phyloP scores from a whole-genome alignment of 2,888 invertebrate genomes.

The Caprella mutica region DNA sequence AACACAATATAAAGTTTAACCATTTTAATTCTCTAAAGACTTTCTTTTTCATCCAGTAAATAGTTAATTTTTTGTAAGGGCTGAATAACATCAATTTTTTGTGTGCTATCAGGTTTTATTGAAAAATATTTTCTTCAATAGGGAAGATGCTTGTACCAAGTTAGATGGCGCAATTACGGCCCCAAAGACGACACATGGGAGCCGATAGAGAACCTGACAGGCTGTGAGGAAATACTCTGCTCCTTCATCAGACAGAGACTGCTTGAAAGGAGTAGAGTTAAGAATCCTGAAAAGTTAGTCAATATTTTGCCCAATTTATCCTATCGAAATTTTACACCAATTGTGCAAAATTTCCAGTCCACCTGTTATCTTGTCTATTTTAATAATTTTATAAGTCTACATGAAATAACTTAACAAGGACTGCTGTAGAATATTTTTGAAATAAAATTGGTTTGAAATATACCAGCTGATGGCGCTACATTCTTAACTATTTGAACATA shows the following conservation, averaged over 20 bases:
- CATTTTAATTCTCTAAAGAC: not conserved
- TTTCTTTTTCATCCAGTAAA: not conserved
- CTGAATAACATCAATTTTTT: not conserved
- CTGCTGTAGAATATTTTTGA: not conserved
- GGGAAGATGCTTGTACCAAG: constrained; percentile 16
- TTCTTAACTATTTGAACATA: constrained; percentile 13
- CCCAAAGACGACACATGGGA: constrained; percentile 26
- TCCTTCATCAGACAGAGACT: constrained; percentile 18
- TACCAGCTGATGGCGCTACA: constrained; percentile 6
- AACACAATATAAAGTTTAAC: not conserved
- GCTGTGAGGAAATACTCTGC: constrained; percentile 22
- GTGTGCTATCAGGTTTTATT: not conserved
- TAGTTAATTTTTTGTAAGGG: not conserved
- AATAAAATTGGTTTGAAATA: not conserved
- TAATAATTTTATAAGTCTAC: not conserved
- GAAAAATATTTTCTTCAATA: not conserved
- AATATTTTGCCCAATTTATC: not conserved
- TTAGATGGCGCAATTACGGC: constrained; percentile 23
- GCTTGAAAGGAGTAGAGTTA: constrained; percentile 8
- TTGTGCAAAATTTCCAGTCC: too few species aligned
- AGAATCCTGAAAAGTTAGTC: constrained; percentile 19
- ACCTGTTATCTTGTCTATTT: too few species aligned
- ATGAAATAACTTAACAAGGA: not conserved
- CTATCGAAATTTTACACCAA: not conserved
- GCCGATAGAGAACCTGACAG: constrained; percentile 21